A percentile compares a stretch with the other conserved stretches of the same genome.
These are phyloP conservation scores for Galaxias olidus DNA, from an alignment of 2,797 vertebrate genomes.

Conservation along the genomic window DNA sequence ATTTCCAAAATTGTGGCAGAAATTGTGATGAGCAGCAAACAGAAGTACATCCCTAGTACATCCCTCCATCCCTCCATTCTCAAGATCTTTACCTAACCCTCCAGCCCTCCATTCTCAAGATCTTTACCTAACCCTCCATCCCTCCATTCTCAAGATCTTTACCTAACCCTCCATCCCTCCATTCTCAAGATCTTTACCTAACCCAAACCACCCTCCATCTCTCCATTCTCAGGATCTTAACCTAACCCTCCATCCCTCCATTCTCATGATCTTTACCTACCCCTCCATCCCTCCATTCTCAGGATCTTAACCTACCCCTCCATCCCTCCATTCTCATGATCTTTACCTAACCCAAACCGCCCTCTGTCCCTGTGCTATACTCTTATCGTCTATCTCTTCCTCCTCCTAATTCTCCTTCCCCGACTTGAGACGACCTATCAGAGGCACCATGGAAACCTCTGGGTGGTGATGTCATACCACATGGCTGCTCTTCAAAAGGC, in stretches of 20 bases:
- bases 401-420: background rate
- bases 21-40: too few relatives aligned
- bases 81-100: conserved; percentile 62
- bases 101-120: too few relatives aligned
- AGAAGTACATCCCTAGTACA: too few relatives aligned
- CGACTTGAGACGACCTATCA: conserved; percentile 44
- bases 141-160: conserved; percentile 60
- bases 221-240: too few relatives aligned
- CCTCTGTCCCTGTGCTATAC: background rate
- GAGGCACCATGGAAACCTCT: conserved; percentile 49
- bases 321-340: conserved; percentile 53
- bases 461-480: conserved; percentile 67
- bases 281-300: conserved; percentile 51
- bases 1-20: too few relatives aligned
- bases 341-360: conserved; percentile 56
- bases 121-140: too few relatives aligned
- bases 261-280: conserved; percentile 66
- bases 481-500: conserved; percentile 58
- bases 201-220: conserved; percentile 22
- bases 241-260: conserved; percentile 36
- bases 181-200: conserved; percentile 65
- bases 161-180: conserved; percentile 51
- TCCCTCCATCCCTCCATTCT: conserved; percentile 47
- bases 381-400: background rate
- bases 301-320: conserved; percentile 58